These are phyloP conservation scores for Eilema griseolum DNA, from an alignment of 2,888 invertebrate species.

Conservation along the genomic window DNA sequence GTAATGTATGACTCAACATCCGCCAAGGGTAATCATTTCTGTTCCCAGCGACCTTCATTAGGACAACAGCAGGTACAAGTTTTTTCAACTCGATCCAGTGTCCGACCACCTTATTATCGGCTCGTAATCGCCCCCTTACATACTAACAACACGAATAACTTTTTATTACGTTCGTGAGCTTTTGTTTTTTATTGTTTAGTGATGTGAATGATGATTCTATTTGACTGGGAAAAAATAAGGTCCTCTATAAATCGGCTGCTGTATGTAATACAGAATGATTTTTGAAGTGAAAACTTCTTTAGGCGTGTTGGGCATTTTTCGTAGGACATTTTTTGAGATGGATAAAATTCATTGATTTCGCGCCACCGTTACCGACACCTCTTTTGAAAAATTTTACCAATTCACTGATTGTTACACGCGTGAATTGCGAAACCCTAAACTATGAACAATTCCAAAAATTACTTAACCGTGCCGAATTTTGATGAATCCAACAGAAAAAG, in stretches of 20 bases:
- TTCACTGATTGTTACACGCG: too few relatives aligned
- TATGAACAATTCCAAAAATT: too few relatives aligned
- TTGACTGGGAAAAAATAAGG: neutral
- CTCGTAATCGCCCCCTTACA: constrained; percentile 65
- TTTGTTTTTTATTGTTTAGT: constrained; percentile 49
- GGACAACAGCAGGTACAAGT: constrained; percentile 77
- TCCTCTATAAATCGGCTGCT: neutral
- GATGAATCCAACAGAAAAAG: too few relatives aligned
- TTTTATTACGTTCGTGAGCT: constrained; percentile 62
- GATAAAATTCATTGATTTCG: too few relatives aligned
- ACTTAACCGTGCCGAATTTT: too few relatives aligned
- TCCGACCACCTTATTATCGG: constrained; percentile 69
- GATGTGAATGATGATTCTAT: constrained; percentile 49
- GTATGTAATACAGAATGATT: neutral
- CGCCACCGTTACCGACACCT: too few relatives aligned
- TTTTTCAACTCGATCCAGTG: constrained; percentile 68
- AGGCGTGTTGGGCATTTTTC: too few relatives aligned
- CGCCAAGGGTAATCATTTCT: constrained; percentile 63
- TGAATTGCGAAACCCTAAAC: too few relatives aligned
- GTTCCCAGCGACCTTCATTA: constrained; percentile 74
- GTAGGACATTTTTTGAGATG: too few relatives aligned
- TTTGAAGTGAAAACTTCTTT: too few relatives aligned
- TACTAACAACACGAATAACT: constrained; percentile 58
- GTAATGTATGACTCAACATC: constrained; percentile 57
- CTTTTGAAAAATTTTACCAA: too few relatives aligned